Evolutionary conservation across 2,888 invertebrate genomes (phyloP).

Genomic region (Luffia ferchaultella): DNA sequence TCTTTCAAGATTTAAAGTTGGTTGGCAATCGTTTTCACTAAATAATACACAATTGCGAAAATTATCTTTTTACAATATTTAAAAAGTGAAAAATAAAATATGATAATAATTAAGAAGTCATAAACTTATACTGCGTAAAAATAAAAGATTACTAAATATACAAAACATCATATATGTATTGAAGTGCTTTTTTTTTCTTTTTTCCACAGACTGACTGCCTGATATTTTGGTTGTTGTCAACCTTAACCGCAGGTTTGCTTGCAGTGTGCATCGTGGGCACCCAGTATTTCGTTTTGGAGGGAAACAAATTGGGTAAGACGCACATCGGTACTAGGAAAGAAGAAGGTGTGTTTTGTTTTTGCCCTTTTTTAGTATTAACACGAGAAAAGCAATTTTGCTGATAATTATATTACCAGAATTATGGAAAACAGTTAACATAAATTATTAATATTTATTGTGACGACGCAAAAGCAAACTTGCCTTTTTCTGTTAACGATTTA

Average conservation of each 20-base stretch:
- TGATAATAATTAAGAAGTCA: too few relatives aligned
- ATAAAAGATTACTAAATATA: too few relatives aligned
- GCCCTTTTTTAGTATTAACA: constrained; percentile 20
- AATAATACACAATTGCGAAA: too few relatives aligned
- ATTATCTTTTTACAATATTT: too few relatives aligned
- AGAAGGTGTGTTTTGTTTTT: constrained; percentile 52
- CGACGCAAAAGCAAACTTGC: neutral
- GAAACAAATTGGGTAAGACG: constrained; percentile 69
- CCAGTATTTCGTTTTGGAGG: constrained; percentile 73
- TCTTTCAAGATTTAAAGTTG: too few relatives aligned
- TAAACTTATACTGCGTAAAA: too few relatives aligned
- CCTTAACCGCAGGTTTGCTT: constrained; percentile 70
- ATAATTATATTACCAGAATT: neutral
- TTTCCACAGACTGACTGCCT: constrained; percentile 72
- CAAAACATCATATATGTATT: too few relatives aligned
- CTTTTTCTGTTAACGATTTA: neutral
- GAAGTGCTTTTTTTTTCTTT: too few relatives aligned
- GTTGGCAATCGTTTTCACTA: too few relatives aligned
- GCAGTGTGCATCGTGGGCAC: constrained; percentile 71
- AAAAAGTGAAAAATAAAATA: too few relatives aligned
- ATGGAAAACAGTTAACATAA: neutral
- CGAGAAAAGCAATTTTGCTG: neutral
- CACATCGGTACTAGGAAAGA: constrained; percentile 42
- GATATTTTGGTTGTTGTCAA: constrained; percentile 71
- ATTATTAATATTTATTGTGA: neutral